Conservation (phyloP, 2,888 invertebrate genomes). For the Epinotia bilunana region DNA sequence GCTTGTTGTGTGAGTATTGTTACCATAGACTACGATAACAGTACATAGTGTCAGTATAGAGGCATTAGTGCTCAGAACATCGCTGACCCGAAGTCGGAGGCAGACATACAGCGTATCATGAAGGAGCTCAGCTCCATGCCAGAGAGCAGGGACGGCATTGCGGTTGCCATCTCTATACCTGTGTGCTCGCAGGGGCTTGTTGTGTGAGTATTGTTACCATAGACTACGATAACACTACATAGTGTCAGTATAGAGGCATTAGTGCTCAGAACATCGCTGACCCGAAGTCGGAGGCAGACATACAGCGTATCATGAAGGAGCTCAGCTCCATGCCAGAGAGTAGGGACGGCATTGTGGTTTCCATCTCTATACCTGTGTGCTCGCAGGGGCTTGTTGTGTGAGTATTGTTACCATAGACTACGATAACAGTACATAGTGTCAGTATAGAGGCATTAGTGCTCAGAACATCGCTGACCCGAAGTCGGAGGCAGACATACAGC, state of each 20-base stretch:
- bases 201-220: constrained; percentile 87
- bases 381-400: constrained; percentile 97
- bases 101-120: constrained; percentile 97
- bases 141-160: constrained; percentile 89
- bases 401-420: constrained; percentile 65
- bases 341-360: constrained; percentile 92
- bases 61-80: constrained; percentile 88
- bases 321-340: constrained; percentile 91
- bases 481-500: no score
- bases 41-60: not conserved
- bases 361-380: constrained; percentile 95
- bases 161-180: constrained; percentile 96
- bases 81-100: constrained; percentile 95
- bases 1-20: constrained; percentile 91
- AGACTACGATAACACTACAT: not conserved
- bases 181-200: constrained; percentile 96
- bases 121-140: constrained; percentile 93
- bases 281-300: constrained; percentile 96
- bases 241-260: not conserved
- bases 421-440: not conserved
- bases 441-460: not conserved
- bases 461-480: no score
- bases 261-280: constrained; percentile 93
- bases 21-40: no score
- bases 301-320: constrained; percentile 96